Evolutionary conservation across 1,140 invertebrate species (phyloP), one percentile per base, ranked within the genome.

Genomic region (Campoletis sonorensis): DNA sequence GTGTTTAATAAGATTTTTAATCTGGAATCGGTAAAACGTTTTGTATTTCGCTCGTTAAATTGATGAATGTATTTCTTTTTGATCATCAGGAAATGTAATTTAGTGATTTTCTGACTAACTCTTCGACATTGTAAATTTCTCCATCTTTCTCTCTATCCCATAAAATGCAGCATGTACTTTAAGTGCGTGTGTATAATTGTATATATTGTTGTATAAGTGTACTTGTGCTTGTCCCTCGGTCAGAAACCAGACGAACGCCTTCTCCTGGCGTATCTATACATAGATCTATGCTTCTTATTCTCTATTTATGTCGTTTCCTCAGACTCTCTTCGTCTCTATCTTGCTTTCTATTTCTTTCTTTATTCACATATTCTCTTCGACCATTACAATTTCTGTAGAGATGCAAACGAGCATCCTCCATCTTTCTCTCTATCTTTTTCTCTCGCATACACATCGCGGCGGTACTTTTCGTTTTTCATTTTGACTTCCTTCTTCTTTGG

Each of bases 201-300:
- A 73, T 80, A 27, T 18, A 58, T 13, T 37, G 79, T 13, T 37
- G 79, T 40, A 23, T 75, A 61, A 13, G 71, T 33, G 23, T 75
- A 64, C 71, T 75, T 73, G 45, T 37, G 61, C 64, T 68, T 67
- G 80, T 45, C 80, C 64, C n/a, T n/a, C 81, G 49, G 45, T 68
- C 67, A 78, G 67, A 51, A 82, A 79, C 81, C 81, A 82, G 81
- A 82, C 78, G 40, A 58, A 77, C 64, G 40, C 75, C 77, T 82
- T 82, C 77, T 79, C 79, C 75, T 33, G 54, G 49, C 45, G 49
- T 73, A 79, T 82, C 81, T 82, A 82, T 82, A 79, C 67, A 82
- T 82, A 82, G 81, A 77, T 77, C 75, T 77, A 77, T 77, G 75
- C 75, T 61, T 61, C 75, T 77, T 77, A 77, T 77, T 77, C 75